Evolutionary conservation across 2,797 vertebrate species (phyloP).

Genomic region (Rallus crepitans): DNA sequence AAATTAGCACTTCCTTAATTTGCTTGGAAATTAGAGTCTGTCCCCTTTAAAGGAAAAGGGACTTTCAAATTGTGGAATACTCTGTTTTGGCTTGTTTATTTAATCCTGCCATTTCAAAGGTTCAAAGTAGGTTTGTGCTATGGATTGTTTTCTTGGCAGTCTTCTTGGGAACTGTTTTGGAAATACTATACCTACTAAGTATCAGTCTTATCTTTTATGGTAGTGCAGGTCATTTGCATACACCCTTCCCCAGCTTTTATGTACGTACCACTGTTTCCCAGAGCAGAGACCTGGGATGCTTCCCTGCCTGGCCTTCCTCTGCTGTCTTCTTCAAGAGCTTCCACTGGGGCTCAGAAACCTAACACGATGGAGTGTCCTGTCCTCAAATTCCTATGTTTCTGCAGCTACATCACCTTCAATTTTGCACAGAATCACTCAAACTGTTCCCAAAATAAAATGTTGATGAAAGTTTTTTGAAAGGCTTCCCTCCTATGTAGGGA

Average conservation of each 20-base stretch:
- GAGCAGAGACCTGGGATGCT: neutral
- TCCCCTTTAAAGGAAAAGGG: neutral
- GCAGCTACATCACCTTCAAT: neutral
- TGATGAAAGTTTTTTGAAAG: neutral
- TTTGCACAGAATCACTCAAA: neutral
- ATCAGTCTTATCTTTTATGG: neutral
- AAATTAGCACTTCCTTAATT: neutral
- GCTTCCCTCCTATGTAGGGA: neutral
- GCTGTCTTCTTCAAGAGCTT: neutral
- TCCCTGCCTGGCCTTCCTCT: neutral
- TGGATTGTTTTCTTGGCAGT: neutral
- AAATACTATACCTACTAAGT: neutral
- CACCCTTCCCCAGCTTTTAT: neutral
- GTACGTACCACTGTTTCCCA: neutral
- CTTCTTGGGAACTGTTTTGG: neutral
- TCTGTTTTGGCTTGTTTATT: neutral
- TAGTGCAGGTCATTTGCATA: neutral
- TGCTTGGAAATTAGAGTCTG: neutral
- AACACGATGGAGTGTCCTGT: neutral
- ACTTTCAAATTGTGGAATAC: neutral
- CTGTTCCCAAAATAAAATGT: neutral
- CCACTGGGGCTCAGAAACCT: neutral
- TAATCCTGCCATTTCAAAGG: neutral
- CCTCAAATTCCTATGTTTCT: neutral
- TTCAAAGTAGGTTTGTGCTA: neutral